phyloP scores from a whole-genome alignment of 2,888 invertebrate genomes.

The Xanthorhoe designata region DNA sequence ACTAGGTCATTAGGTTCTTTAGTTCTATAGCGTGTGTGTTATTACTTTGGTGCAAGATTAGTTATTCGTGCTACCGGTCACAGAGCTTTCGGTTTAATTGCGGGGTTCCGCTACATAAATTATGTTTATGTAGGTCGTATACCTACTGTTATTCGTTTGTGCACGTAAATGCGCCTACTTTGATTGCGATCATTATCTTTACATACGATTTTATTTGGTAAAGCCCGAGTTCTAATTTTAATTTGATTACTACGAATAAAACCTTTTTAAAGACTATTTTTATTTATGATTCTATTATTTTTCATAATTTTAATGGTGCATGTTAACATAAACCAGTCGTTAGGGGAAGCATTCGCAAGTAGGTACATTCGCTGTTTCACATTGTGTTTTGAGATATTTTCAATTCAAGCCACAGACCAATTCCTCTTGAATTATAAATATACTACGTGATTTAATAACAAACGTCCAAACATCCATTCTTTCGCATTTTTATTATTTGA shows the following conservation, averaged over 20 bases:
- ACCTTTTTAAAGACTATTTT: neutral
- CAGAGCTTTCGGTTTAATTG: slow-evolving; percentile 43
- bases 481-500: neutral
- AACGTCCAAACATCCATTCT: neutral
- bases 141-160: slow-evolving; percentile 11
- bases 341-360: neutral
- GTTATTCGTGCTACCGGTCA: slow-evolving; percentile 42
- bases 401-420: neutral
- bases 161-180: slow-evolving; percentile 36
- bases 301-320: neutral
- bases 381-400: neutral
- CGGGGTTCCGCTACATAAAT: slow-evolving; percentile 45
- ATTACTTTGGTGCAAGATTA: slow-evolving; percentile 39
- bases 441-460: neutral
- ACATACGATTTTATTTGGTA: slow-evolving; percentile 14
- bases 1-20: neutral
- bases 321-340: slow-evolving; percentile 1
- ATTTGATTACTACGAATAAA: neutral
- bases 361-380: no score
- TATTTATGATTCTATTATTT: neutral
- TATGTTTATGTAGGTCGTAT: slow-evolving; percentile 45
- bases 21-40: slow-evolving; percentile 9
- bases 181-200: slow-evolving; percentile 41
- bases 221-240: neutral
- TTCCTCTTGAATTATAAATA: neutral